Base-by-base conservation (phyloP, 37 sponge, comb jelly and placozoan species). In the Eunapius fragilis region DNA sequence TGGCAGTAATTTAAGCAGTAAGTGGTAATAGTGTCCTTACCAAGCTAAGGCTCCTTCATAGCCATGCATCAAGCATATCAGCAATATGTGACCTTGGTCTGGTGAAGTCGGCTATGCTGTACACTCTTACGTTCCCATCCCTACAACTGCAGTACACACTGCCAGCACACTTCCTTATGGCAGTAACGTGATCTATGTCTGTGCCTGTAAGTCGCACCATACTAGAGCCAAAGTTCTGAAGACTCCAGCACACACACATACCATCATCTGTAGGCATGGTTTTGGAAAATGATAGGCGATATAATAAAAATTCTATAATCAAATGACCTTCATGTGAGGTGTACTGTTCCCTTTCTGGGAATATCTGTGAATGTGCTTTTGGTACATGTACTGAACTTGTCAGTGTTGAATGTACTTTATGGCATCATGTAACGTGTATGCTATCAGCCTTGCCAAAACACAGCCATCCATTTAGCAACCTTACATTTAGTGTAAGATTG, bases 141-240 rank as follows among this genome's bases (percentile, higher is more conserved):
- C 86, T 81, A 72, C 90, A 86, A 69, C 77, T 68, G 11, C 86
- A 83, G 79, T 86, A 92, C 14, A 92, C 68, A 24, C 34, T 25
- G 33, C 70, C 70, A 11, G 47, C 86, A 31, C 38, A 25, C 3
- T 24, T 67, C 33, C 77, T 49, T 10, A 89, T 70, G 78, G 72
- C 71, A 25, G 89, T 86, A 31, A 92, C 38, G 0, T 37, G 32
- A 69, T 92, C 93, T 7, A 67, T 24, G 4, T 92, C 82, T 24
- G 93, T 86, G 11, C 93, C 93, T 38, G 89, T 92, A 50, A 87
- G 85, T 72, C 77, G 77, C 12, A 84, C 75, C 3, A 70, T 38
- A 77, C 22, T 27, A 0, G 68, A 38, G 32, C 27, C 36, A n/a
- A n/a, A n/a, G 37, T 68, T 38, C 37, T 50, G 33, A 32, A 31